phyloP scores from a whole-genome alignment of 2,888 invertebrate genomes.

The Xylophagus ater region DNA sequence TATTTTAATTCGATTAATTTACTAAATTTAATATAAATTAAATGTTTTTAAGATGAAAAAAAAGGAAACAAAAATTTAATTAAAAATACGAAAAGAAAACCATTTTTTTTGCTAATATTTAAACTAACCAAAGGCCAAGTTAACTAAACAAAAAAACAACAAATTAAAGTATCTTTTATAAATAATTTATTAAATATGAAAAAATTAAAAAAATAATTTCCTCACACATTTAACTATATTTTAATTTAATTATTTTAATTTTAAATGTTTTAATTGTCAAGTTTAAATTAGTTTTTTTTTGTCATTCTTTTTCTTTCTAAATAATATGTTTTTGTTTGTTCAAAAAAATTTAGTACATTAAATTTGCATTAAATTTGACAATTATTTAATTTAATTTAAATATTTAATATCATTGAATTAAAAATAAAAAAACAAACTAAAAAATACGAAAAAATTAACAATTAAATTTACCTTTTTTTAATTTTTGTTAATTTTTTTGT shows the following conservation, averaged over 20 bases:
- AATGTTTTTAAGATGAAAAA: too few species aligned
- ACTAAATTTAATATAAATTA: slow-evolving; percentile 7
- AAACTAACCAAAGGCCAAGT: slow-evolving; percentile 43
- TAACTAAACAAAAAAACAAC: slow-evolving; percentile 29
- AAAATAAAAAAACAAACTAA: too few species aligned
- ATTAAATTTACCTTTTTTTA: too few species aligned
- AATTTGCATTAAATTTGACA: too few species aligned
- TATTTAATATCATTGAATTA: too few species aligned
- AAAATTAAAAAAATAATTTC: background rate
- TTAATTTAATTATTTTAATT: too few species aligned
- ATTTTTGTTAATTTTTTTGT: too few species aligned
- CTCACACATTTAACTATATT: too few species aligned
- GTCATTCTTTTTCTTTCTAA: slow-evolving; percentile 1
- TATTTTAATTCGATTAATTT: slow-evolving; percentile 7
- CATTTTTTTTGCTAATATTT: slow-evolving; percentile 27
- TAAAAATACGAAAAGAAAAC: slow-evolving; percentile 10
- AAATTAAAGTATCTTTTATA: slow-evolving; percentile 7
- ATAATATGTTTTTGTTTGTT: slow-evolving; percentile 1
- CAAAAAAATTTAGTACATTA: too few species aligned
- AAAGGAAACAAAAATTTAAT: slow-evolving; percentile 9
- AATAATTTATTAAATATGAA: slow-evolving; percentile 9
- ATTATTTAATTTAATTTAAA: too few species aligned
- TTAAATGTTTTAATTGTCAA: too few species aligned
- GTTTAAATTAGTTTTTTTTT: slow-evolving; percentile 10
- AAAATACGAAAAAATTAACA: too few species aligned